Evolutionary conservation across 1,140 invertebrate species (phyloP), one percentile per base, ranked within the genome.

Genomic region (Drosophila sucinea): DNA sequence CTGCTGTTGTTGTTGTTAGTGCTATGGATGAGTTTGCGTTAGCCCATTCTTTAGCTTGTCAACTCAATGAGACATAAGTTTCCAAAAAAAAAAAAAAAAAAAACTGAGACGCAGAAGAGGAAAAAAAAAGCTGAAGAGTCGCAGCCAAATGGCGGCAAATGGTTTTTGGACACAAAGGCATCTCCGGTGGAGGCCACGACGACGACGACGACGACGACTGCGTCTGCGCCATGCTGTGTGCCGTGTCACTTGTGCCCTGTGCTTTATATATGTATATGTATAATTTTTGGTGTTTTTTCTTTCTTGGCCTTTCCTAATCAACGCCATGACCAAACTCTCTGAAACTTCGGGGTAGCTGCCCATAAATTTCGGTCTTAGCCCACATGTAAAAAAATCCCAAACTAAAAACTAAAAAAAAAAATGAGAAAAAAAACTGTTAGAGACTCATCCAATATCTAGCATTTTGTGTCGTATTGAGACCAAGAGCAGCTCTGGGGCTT

Each of bases 51-150:
- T 89, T 89, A 89, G 74, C 60, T 85, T 89, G 85, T 89, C 85
- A 89, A 89, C 85, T 84, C 85, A 74, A 89, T 89, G 81, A 89
- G 85, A 89, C 85, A 89, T 89, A 89, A 89, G 90, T 89, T 89
- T 89, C 81, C 76, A 77, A 70, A 85, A 81, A 85, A 67, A 84
- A 85, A 81, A 81, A 75, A 60, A 85, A 85, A 79, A 83, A 38
- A 38, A 10, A 38, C 35, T 30, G 4, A 30, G 4, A 2, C 35
- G 10, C 11, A 38, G 35, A 38, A 38, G 35, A 2, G 60, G 67
- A 72, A 58, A 80, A 76, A 79, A 78, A 41, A 79, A 80, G 65
- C 65, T 65, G 33, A 67, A 44, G 61, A 74, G 63, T 63, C 75
- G 54, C 51, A 77, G 58, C 69, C 73, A 81, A 90, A 81, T 80